Base-by-base conservation (phyloP, 2,888 invertebrate genomes). In the Adelphocoris suturalis region DNA sequence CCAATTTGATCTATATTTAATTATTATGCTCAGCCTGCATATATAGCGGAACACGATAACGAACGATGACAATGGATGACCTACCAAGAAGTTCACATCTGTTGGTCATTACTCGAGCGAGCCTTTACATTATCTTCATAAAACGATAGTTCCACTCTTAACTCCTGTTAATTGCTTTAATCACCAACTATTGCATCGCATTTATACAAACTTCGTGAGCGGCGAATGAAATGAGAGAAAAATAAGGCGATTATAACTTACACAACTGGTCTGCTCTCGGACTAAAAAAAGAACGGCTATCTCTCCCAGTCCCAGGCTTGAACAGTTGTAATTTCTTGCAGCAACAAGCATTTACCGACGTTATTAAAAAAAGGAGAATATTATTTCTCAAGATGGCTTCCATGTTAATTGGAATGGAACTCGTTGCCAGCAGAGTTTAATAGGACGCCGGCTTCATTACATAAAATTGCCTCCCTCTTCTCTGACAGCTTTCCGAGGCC, bases 331-430 rank as follows among this genome's bases (percentile, higher is more conserved):
- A 68, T 68, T 68, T 68, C 68, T 68, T 11, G 13, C 68, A 68
- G 23, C 68, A 68, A 23, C 68, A 61, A 61, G n/a, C 61, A 68
- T 47, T 78, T 78, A 47, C 78, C 78, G 19, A 46, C 78, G 46
- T 78, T 46, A 78, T 78, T 78, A 78, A 78, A 47, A 12, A 37
- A 78, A 78, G n/a, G 46, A 78, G 46, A 46, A 78, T 78, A 78
- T 78, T 78, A 78, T 78, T 78, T 78, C 78, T 78, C 78, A 78
- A 78, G 78, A 78, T 78, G 78, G 78, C 78, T 19, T 11, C 37
- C 78, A 37, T 28, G 37, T 47, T 78, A 78, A 78, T 46, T 46
- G 37, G 78, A 47, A 14, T 47, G 78, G 46, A 27, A 19, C 47
- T 46, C 46, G 78, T 78, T 78, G 78, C 46, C 19, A 78, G 19